Conservation (phyloP, 1,140 invertebrate genomes). For the Oedothorax gibbosus region DNA sequence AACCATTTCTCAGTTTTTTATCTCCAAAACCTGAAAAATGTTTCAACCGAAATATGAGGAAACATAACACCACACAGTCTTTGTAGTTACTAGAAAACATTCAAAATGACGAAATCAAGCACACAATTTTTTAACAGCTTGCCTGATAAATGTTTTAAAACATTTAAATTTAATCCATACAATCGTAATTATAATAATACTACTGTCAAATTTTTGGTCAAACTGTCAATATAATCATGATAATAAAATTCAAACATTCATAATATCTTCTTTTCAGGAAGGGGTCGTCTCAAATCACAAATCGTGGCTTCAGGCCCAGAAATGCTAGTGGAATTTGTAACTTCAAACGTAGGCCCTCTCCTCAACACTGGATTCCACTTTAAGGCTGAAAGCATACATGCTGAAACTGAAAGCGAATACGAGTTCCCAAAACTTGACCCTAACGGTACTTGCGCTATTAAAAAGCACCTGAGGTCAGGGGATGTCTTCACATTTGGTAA, state of each 20-base stretch:
- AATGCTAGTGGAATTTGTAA: slow-evolving; percentile 90
- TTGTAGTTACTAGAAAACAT: too few relatives aligned
- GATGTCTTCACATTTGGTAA: slow-evolving; percentile 54
- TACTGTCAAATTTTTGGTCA: too few relatives aligned
- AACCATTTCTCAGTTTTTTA: too few relatives aligned
- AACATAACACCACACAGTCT: too few relatives aligned
- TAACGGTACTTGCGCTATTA: slow-evolving; percentile 60
- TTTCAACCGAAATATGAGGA: too few relatives aligned
- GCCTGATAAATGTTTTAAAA: too few relatives aligned
- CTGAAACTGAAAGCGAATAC: slow-evolving; percentile 29
- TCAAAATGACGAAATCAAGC: too few relatives aligned
- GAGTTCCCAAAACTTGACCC: slow-evolving; percentile 22
- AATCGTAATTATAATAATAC: too few relatives aligned
- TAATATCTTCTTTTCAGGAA: slow-evolving; percentile 69
- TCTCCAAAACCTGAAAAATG: too few relatives aligned
- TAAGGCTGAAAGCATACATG: slow-evolving; percentile 59
- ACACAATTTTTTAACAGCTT: too few relatives aligned
- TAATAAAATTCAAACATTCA: neutral
- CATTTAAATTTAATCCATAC: too few relatives aligned
- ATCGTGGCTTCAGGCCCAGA: slow-evolving; percentile 89
- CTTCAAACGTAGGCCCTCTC: slow-evolving; percentile 78
- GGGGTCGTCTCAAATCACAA: slow-evolving; percentile 93
- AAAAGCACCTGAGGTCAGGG: slow-evolving; percentile 37
- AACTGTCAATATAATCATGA: too few relatives aligned
- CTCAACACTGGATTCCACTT: slow-evolving; percentile 65